Percentiles rank a stretch among this genome's conserved stretches.
phyloP scores from a whole-genome alignment of 2,113 vertebrate genomes.

The Salvator merianae region DNA sequence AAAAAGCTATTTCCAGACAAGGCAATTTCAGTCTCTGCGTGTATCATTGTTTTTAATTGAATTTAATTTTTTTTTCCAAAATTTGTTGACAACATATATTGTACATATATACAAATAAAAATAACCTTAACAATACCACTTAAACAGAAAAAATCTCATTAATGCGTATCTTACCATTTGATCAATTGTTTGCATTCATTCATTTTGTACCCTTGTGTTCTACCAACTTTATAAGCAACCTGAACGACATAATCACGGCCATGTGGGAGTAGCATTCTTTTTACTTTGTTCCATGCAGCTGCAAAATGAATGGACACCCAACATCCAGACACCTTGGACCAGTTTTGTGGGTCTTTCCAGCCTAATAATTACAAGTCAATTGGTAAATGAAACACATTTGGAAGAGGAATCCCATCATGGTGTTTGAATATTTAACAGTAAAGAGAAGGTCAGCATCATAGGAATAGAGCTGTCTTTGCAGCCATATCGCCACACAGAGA shows the following conservation, averaged over 20 bases:
- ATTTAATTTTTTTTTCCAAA: not conserved
- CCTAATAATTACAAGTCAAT: not conserved
- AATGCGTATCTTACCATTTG: not conserved
- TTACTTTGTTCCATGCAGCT: not conserved
- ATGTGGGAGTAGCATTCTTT: not conserved
- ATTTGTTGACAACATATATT: too few species aligned
- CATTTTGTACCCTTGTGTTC: too few species aligned
- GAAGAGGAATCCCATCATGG: not conserved
- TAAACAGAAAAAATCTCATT: too few species aligned
- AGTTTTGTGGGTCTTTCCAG: not conserved
- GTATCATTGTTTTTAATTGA: not conserved
- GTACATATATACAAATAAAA: too few species aligned
- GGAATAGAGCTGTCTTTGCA: not conserved
- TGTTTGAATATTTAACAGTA: not conserved
- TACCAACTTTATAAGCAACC: too few species aligned
- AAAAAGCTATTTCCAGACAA: too few species aligned
- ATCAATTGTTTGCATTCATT: not conserved
- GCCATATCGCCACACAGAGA: too few species aligned
- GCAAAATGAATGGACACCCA: not conserved
- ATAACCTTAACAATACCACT: too few species aligned
- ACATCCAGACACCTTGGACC: not conserved
- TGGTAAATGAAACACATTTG: not conserved
- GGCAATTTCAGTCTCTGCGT: too few species aligned
- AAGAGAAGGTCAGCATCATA: not conserved
- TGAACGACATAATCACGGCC: too few species aligned